Base-by-base conservation (phyloP, 1,140 invertebrate genomes). In the Eupeodes corollae region DNA sequence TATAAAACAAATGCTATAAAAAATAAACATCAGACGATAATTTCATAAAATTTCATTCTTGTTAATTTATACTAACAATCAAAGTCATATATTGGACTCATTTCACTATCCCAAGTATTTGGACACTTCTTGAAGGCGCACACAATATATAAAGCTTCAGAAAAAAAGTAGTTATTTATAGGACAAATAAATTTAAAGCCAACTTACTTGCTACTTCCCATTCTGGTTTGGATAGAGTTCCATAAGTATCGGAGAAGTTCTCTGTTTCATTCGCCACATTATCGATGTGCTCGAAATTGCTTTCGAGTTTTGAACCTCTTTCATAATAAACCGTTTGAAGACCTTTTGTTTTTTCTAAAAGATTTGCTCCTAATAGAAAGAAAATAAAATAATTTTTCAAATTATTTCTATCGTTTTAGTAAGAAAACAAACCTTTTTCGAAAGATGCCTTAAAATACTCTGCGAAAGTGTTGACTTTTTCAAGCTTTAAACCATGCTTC, bases 191-290 rank as follows among this genome's bases (percentile, higher is more conserved):
- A 26, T 2, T 18, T n/a, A 15, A 34, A n/a, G 16, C 35, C 1
- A 48, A 74, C 71, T 84, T 75, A 88, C 88, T 86, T 49, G 83
- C 79, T 46, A 86, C 91, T 73, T 97, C 91, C 94, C 93, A 98
- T 71, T 98, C 93, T n/a, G 83, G 79, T 58, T 80, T 77, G 10
- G 89, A 91, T 46, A 98, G 73, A 13, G 93, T 97, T 15, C 85
- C 85, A 50, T 87, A 66, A 46, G 65, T 72, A n/a, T 63, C 62
- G 63, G 59, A 58, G 57, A 64, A 49, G 59, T 47, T 49, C 56
- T 73, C 59, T 35, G 66, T 56, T 2, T 43, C 21, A 14, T 50
- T 53, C 30, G 44, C 64, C 40, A 63, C 56, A 49, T 78, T 66
- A 40, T 78, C 68, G 10, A 83, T 84, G 72, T 90, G 81, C 40